Conservation (phyloP, 2,797 vertebrate species). For the Scolopax bukidnonensis region DNA sequence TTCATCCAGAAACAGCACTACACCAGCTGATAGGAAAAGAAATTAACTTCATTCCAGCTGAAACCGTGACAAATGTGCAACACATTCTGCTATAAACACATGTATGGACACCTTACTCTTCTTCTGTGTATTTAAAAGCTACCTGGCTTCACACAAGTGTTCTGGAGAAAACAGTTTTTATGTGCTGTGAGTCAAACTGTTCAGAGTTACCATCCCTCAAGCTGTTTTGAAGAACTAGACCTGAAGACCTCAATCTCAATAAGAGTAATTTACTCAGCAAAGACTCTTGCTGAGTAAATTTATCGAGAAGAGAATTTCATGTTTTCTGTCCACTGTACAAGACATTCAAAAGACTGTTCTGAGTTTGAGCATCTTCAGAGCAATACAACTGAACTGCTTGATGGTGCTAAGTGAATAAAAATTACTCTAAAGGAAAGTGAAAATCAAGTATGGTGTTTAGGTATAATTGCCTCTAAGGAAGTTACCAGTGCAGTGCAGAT, state of each 20-base stretch:
- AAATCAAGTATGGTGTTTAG: background rate
- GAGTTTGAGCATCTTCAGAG: background rate
- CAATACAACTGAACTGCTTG: background rate
- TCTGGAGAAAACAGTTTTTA: background rate
- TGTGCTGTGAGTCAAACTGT: background rate
- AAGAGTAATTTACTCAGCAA: background rate
- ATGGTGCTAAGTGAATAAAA: background rate
- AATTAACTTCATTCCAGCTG: background rate
- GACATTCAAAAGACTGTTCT: background rate
- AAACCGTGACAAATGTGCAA: background rate
- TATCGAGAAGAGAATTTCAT: background rate
- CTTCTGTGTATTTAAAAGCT: background rate
- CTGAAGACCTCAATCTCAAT: background rate
- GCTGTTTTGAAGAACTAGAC: background rate
- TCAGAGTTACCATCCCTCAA: background rate
- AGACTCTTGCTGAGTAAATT: background rate
- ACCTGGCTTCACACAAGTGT: background rate
- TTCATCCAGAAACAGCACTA: background rate
- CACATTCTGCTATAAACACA: background rate
- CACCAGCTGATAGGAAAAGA: background rate
- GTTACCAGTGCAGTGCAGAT: background rate
- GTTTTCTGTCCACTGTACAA: background rate
- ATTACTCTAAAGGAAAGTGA: background rate
- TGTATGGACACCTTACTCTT: background rate
- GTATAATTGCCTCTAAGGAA: background rate